Evolutionary conservation across 2,113 vertebrate genomes (phyloP), one percentile per base, ranked within the genome.

Genomic region (Xiphorhynchus elegans): DNA sequence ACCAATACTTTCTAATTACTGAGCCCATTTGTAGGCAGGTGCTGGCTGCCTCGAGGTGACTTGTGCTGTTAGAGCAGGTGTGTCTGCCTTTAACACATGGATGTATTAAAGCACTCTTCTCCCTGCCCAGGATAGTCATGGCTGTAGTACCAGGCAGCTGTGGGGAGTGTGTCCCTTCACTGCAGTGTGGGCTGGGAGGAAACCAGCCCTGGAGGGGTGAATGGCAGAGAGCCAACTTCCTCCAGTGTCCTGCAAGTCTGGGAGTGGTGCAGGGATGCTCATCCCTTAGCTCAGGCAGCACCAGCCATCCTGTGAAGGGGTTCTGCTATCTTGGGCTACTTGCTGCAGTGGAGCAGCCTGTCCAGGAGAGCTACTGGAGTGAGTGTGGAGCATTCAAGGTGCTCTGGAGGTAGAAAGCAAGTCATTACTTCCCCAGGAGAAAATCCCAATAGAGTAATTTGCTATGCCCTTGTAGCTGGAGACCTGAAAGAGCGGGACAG

Each of bases 361-460:
- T 52, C 50, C 58, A 17, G 24, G 28, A 15, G 28, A 42, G 47
- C 53, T 62, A 26, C 35, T 69, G 62, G 13, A 35, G 37, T 5
- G 20, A 52, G 29, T 4, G 15, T 0, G 0, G 33, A 49, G 40
- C 46, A 18, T 5, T 13, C 59, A 49, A 33, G 15, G 39, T 53
- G 46, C 37, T 46, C 21, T 73, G 18, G 28, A 64, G 59, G 29
- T 13, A 72, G 42, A 23, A 76, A 67, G 8, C 4, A 64, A 88
- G 25, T 64, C 24, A 21, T 7, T 39, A 7, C 35, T 64, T 59
- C 66, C 28, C 2, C 10, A 33, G 29, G 29, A 82, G 20, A 33
- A 83, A 58, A 70, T 49, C 31, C 55, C 26, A 13, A 9, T 12
- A 0, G 1, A 60, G 62, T 35, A 3, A 17, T 49, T 67, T 58